phyloP scores from a whole-genome alignment of 1,140 invertebrate genomes.

The Hylyphantes graminicola region DNA sequence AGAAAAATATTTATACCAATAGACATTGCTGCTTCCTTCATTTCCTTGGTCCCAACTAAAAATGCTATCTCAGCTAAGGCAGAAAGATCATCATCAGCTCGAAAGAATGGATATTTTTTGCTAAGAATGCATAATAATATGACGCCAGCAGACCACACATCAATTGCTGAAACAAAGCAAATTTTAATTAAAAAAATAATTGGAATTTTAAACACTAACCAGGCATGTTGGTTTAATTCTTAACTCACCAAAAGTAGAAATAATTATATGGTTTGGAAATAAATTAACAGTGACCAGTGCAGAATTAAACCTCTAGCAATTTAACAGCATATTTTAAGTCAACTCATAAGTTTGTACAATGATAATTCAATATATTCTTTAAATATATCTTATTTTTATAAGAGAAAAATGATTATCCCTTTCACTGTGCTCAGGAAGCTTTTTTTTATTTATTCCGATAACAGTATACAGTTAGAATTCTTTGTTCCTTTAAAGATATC shows the following conservation, averaged over 20 bases:
- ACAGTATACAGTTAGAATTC: no score
- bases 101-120: conserved; percentile 85
- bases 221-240: neutral
- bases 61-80: conserved; percentile 85
- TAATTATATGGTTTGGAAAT: no score
- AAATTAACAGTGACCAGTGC: no score
- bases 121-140: conserved; percentile 84
- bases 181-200: neutral
- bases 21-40: conserved; percentile 76
- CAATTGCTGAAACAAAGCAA: conserved; percentile 75
- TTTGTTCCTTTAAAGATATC: no score
- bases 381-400: no score
- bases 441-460: no score
- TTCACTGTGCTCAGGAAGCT: no score
- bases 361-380: no score
- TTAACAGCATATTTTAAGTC: no score
- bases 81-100: conserved; percentile 81
- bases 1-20: conserved; percentile 73
- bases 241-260: neutral
- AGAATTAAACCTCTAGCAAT: no score
- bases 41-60: conserved; percentile 79
- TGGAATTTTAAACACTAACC: neutral
- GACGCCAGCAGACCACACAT: conserved; percentile 90
- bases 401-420: no score
- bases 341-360: no score